Conservation (phyloP, 2,797 vertebrate species). For the Notolabrus celidotus region DNA sequence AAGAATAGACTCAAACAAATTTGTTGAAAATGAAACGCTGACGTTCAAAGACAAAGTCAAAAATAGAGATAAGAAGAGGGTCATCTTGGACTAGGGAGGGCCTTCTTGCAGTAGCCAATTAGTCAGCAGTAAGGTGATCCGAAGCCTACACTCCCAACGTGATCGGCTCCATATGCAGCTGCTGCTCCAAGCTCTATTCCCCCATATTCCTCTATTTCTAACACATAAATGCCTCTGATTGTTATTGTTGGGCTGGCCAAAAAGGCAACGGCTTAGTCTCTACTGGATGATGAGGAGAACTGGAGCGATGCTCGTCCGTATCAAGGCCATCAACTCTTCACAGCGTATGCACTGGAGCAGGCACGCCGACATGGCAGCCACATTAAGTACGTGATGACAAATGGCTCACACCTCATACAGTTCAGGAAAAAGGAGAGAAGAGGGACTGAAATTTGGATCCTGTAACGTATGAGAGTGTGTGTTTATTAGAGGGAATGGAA, state of each 20-base stretch:
- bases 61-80: constrained; percentile 37
- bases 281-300: constrained; percentile 59
- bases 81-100: constrained; percentile 61
- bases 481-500: constrained; percentile 64
- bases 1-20: constrained; percentile 54
- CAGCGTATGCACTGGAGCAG: constrained; percentile 26
- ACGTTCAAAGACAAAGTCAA: constrained; percentile 34
- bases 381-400: constrained; percentile 77
- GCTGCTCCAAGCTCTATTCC: constrained; percentile 43
- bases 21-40: constrained; percentile 27
- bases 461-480: constrained; percentile 31
- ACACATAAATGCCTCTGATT: constrained; percentile 80
- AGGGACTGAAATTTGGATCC: constrained; percentile 53
- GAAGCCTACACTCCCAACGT: constrained; percentile 58
- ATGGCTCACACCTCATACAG: constrained; percentile 74
- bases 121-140: constrained; percentile 82
- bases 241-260: constrained; percentile 78
- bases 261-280: constrained; percentile 62
- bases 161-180: constrained; percentile 82
- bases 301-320: constrained; percentile 62
- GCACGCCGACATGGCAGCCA: constrained; percentile 50
- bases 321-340: constrained; percentile 45
- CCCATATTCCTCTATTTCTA: constrained; percentile 44
- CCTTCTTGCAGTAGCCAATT: constrained; percentile 73
- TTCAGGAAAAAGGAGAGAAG: constrained; percentile 21